These are phyloP conservation scores for Phallusia fumigata DNA, from an alignment of 23 tunicate species.

Conservation along the genomic window DNA sequence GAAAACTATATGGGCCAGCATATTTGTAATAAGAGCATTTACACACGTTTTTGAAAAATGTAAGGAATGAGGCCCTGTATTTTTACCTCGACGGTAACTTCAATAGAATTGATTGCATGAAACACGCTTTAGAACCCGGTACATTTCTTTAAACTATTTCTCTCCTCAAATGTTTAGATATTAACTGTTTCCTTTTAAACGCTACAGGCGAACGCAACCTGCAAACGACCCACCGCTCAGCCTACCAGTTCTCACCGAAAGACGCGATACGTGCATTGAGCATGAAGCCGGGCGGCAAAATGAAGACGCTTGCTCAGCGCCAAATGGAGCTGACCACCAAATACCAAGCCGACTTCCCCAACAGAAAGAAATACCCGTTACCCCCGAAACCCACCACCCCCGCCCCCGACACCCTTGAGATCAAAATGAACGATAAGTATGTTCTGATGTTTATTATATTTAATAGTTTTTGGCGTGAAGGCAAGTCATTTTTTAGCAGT, in stretches of 20 bases:
- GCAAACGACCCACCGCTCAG: constrained; percentile 58
- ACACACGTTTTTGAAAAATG: too few relatives aligned
- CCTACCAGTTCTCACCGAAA: constrained; percentile 41
- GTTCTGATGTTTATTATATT: too few relatives aligned
- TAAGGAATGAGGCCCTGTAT: too few relatives aligned
- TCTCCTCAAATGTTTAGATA: too few relatives aligned
- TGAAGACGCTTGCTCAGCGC: constrained; percentile 34
- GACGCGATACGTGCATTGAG: constrained; percentile 5
- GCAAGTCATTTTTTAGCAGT: too few relatives aligned
- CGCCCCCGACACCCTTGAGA: constrained; percentile 88
- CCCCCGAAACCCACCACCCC: constrained; percentile 80
- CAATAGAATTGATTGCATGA: too few relatives aligned
- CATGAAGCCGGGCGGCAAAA: constrained; percentile 18
- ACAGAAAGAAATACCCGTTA: constrained; percentile 27
- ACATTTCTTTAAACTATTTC: too few relatives aligned
- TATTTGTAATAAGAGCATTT: too few relatives aligned
- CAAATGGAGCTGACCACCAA: constrained; percentile 72
- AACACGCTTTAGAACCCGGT: too few relatives aligned
- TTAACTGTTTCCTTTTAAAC: neutral
- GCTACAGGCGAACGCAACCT: constrained; percentile 55
- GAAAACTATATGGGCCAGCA: too few relatives aligned
- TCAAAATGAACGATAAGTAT: constrained; percentile 75
- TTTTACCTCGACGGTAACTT: too few relatives aligned
- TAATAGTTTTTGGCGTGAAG: too few relatives aligned
- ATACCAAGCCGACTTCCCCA: constrained; percentile 76